Evolutionary conservation across 2,797 vertebrate genomes (phyloP), one percentile per base, ranked within the genome.

Genomic region (Synaphobranchus kaupii): DNA sequence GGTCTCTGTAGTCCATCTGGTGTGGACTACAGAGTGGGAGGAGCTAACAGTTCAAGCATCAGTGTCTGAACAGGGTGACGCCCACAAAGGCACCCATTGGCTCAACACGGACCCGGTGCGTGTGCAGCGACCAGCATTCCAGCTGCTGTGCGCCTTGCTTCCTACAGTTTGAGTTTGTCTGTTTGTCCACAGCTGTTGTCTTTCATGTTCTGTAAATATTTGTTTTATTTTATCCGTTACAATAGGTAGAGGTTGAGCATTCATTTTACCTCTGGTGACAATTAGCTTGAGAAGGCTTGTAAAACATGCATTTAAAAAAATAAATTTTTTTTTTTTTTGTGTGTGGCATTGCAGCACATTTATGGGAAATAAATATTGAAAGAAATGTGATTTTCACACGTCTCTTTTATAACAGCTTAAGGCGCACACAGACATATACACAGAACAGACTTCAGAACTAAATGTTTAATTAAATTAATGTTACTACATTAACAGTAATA

Each of bases 391-490:
- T n/a, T 2, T 76, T 76, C 12, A 10, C 66, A 66, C 66, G 4
- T 44, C 17, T 76, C 4, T 0, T 39, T 22, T 76, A 76, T 17
- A 6, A 76, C 34, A 1, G 31, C 34, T 17, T 39, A 39, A 39
- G 15, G 13, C 34, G 44, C 31, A 76, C 71, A 44, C 66, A 71
- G 5, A 71, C 63, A 28, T 5, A 1, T n/a, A 25, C 25, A 6
- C 8, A 25, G 22, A 25, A 63, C 60, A 71, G 10, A 31, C 28
- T 44, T 22, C 13, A 34, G 66, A 39, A 17, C 17, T 20, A 76
- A 39, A 76, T 20, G 3, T 85, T 86, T 86, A 68, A 52, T 86
- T 68, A 86, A 85, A 86, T 39, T 22, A 39, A 48, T 2, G 6
- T 17, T 28, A n/a, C 28, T 50, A 86, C 68, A 86, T 56, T 39